Evolutionary conservation across 2,113 vertebrate species (phyloP).

Genomic region (Oncorhynchus mykiss): DNA sequence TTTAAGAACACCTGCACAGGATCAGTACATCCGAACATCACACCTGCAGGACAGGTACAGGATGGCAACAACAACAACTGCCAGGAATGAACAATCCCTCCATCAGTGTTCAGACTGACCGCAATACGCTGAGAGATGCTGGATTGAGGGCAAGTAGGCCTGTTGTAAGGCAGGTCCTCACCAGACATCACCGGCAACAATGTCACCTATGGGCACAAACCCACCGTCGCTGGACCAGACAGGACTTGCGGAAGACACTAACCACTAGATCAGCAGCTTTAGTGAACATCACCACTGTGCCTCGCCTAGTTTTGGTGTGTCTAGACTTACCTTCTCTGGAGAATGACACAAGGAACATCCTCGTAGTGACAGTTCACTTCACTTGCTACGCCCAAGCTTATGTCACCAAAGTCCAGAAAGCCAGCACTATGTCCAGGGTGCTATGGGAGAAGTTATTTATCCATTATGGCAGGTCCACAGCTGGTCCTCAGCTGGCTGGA

Average conservation of each 20-base stretch:
- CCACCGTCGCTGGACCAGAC: too few relatives aligned
- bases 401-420: background rate
- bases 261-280: background rate
- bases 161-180: too few relatives aligned
- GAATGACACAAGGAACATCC: background rate
- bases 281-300: background rate
- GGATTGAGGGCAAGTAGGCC: too few relatives aligned
- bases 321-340: slow-evolving; percentile 13
- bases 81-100: too few relatives aligned
- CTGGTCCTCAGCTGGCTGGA: background rate
- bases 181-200: too few relatives aligned
- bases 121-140: too few relatives aligned
- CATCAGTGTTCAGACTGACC: too few relatives aligned
- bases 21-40: too few relatives aligned
- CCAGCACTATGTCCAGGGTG: background rate
- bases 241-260: background rate
- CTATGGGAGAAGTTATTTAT: background rate
- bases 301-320: background rate
- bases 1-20: too few relatives aligned
- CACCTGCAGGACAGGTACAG: too few relatives aligned
- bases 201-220: too few relatives aligned
- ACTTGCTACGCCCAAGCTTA: slow-evolving; percentile 8
- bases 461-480: background rate
- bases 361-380: slow-evolving; percentile 5
- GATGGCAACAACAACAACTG: too few relatives aligned